Percentiles rank a stretch among this genome's conserved stretches.
These are phyloP conservation scores for Drosophila infuscata DNA, from an alignment of 2,888 invertebrate genomes.

Conservation along the genomic window DNA sequence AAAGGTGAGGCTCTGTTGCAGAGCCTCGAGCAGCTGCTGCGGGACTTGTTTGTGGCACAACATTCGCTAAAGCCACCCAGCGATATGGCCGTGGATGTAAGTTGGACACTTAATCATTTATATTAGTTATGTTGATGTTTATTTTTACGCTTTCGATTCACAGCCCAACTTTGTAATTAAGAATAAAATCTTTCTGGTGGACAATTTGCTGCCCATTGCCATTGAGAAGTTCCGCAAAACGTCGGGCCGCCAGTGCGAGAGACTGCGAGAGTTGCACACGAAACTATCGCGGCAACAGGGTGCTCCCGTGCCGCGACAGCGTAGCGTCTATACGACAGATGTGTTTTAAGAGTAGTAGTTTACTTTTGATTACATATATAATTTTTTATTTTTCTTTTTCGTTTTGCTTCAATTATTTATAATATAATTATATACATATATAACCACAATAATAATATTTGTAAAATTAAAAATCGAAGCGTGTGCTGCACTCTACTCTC, in stretches of 20 bases:
- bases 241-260: slow-evolving; percentile 78
- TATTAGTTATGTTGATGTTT: neutral
- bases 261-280: slow-evolving; percentile 75
- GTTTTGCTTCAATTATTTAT: slow-evolving; percentile 82
- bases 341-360: slow-evolving; percentile 74
- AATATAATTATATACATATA: slow-evolving; percentile 84
- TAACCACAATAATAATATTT: slow-evolving; percentile 83
- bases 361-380: slow-evolving; percentile 83
- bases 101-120: slow-evolving; percentile 20
- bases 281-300: slow-evolving; percentile 74
- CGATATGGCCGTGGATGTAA: slow-evolving; percentile 83
- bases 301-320: slow-evolving; percentile 84
- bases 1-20: slow-evolving; percentile 83
- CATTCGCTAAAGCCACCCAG: slow-evolving; percentile 82
- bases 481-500: slow-evolving; percentile 80
- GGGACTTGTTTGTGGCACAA: slow-evolving; percentile 83
- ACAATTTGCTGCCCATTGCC: slow-evolving; percentile 83
- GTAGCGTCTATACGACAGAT: slow-evolving; percentile 85
- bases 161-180: slow-evolving; percentile 84
- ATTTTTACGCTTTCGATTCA: slow-evolving; percentile 27
- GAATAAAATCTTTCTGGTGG: slow-evolving; percentile 83
- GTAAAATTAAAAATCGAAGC: slow-evolving; percentile 81
- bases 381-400: slow-evolving; percentile 78
- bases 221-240: slow-evolving; percentile 82
- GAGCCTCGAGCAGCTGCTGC: slow-evolving; percentile 80